Base-by-base conservation (phyloP, 2,113 vertebrate species). In the Eptatretus burgeri region DNA sequence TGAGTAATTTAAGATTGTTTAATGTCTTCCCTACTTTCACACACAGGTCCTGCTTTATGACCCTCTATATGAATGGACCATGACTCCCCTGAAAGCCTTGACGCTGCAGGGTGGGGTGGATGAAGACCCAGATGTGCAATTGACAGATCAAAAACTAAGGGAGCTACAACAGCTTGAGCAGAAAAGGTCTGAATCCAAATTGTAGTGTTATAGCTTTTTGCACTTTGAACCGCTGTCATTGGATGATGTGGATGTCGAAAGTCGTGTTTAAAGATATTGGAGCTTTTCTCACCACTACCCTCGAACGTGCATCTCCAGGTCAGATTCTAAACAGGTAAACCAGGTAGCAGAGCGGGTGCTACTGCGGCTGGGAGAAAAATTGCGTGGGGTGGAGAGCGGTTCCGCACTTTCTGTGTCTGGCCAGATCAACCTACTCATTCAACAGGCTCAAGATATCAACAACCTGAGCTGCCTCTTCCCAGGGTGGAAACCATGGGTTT, bases 41-140 rank as follows among this genome's bases (percentile, higher is more conserved):
- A 0, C 63, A 18, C 64, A 96, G 91, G 91, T 98, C 64, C 76
- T 98, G 70, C 77, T 98, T 8, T 98, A 95, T 8, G 91, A 98
- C 65, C 91, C 91, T 13, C 76, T 98, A 69, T 98, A 94, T 16
- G 86, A 96, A 71, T 98, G 89, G 89, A 98, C 91, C 64, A 98
- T 98, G 86, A 98, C 83, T 69, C 89, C 91, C 13, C 70, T 96
- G 72, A 96, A 98, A 72, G 91, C 91, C 64, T 75, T 98, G 64
- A 78, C 93, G 69, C 74, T 96, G 72, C 89, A 98, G 71, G 81
- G 80, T 71, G 77, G 81, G 70, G 79, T 77, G 0, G 86, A 91
- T 9, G 85, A 95, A 66, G 84, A 94, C 27, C 27, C 27, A 41
- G 27, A 41, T 7, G 7, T 41, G 27, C 27, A 41, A 41, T 5